Evolutionary conservation across 2,888 invertebrate genomes (phyloP).

Genomic region (Norana najaformis): DNA sequence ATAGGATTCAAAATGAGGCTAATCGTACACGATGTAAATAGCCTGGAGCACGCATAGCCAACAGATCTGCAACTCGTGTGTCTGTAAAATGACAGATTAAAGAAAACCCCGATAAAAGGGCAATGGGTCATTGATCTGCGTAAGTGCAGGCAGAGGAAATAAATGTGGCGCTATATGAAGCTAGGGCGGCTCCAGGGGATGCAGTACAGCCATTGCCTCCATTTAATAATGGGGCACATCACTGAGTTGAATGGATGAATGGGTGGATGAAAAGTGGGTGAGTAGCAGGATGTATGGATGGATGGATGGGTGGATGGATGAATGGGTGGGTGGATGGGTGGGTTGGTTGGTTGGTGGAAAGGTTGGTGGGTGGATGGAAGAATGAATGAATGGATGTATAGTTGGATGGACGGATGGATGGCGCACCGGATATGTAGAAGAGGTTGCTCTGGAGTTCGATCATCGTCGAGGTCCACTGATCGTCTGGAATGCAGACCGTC

Average conservation of each 20-base stretch:
- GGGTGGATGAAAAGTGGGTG: background rate
- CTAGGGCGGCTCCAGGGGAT: background rate
- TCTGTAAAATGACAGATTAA: background rate
- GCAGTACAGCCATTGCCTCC: background rate
- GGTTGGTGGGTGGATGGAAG: background rate
- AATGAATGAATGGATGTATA: background rate
- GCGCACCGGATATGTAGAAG: conserved; percentile 61
- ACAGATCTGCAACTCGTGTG: background rate
- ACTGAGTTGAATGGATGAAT: background rate
- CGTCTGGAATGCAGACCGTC: conserved; percentile 65
- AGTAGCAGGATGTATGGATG: background rate
- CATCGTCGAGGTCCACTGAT: conserved; percentile 57
- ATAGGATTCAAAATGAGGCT: background rate
- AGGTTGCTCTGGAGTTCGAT: conserved; percentile 59
- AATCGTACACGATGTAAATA: too few species aligned
- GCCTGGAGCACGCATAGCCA: background rate
- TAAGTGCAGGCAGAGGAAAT: too few species aligned
- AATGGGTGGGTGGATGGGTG: background rate
- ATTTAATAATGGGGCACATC: background rate
- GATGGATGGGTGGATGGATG: background rate
- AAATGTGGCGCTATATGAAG: background rate
- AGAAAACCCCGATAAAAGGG: background rate
- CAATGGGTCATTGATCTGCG: background rate
- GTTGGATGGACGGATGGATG: background rate
- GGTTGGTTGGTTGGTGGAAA: background rate